Conservation (phyloP, 2,888 invertebrate genomes). For the Bellardia pandia region DNA sequence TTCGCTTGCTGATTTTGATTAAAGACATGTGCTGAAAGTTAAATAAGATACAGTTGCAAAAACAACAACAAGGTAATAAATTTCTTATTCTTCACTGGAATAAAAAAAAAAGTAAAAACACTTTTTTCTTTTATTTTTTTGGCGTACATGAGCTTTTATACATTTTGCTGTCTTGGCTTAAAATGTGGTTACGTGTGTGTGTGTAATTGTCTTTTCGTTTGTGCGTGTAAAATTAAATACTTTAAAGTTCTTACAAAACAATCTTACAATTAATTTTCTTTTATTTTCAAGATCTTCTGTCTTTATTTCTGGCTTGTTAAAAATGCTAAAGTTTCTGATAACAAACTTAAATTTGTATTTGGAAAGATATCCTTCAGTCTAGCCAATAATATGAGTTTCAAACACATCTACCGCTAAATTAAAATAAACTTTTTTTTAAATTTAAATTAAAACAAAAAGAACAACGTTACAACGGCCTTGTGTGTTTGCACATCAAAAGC, state of each 20-base stretch:
- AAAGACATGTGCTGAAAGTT: constrained; percentile 65
- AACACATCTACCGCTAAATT: background rate
- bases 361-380: background rate
- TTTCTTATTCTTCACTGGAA: constrained; percentile 4
- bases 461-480: too few species aligned
- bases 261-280: constrained; percentile 47
- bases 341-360: background rate
- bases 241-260: constrained; percentile 43
- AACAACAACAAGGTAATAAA: constrained; percentile 44
- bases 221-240: constrained; percentile 50
- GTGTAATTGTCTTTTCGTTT: background rate
- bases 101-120: background rate
- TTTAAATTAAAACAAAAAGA: too few species aligned
- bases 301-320: background rate
- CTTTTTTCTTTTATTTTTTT: background rate
- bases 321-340: constrained; percentile 3
- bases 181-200: constrained; percentile 13
- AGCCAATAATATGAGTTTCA: background rate
- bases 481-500: too few species aligned
- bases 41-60: constrained; percentile 46
- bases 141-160: background rate
- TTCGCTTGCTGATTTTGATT: constrained; percentile 58
- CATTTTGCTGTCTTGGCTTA: constrained; percentile 16
- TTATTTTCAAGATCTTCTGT: constrained; percentile 19
- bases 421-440: too few species aligned